Evolutionary conservation across 1,140 invertebrate genomes (phyloP), one percentile per base, ranked within the genome.

Genomic region (Zaprionus kolodkinae): DNA sequence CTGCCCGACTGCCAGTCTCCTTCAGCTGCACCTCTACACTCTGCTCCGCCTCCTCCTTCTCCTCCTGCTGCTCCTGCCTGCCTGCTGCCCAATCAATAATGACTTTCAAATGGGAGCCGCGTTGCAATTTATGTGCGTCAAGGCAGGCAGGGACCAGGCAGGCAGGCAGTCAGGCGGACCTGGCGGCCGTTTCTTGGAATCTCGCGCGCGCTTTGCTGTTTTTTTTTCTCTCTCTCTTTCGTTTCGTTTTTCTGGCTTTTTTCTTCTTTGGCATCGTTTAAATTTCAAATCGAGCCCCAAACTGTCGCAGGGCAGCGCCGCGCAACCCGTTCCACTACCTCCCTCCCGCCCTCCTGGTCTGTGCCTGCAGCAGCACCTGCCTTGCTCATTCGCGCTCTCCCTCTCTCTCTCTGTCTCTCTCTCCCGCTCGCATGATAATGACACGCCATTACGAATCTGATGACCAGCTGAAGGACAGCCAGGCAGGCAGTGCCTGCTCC

Each of bases 81-180:
- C 6, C 40, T 6, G 12, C 61, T 35, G 64, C 48, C 60, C 66
- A 55, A 74, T 72, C 78, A 81, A 83, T 87, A 87, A 87, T 87
- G 83, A 87, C 77, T 87, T 88, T 87, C 83, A 87, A 87, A 87
- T 87, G 83, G 83, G 74, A 84, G 85, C 83, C 83, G 85, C 84
- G 52, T 62, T 72, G 80, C 84, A 85, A 88, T 88, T 89, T 88
- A 88, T 88, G 78, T 89, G 85, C 84, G 84, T 87, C 80, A 79
- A 71, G 75, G 12, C 36, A 45, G 25, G 25, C 61, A 72, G 62
- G 66, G 71, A 74, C 21, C 27, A 30, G 56, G 33, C 61, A 72
- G 62, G 66, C 75, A 74, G 69, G 1, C 27, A 4, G 56, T 25
- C 61, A 72, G 62, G 66, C 75, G 70, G 69, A 82, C 82, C 78